Evolutionary conservation across 2,113 vertebrate species (phyloP), one percentile per base, ranked within the genome.

Genomic region (Pandion haliaetus): DNA sequence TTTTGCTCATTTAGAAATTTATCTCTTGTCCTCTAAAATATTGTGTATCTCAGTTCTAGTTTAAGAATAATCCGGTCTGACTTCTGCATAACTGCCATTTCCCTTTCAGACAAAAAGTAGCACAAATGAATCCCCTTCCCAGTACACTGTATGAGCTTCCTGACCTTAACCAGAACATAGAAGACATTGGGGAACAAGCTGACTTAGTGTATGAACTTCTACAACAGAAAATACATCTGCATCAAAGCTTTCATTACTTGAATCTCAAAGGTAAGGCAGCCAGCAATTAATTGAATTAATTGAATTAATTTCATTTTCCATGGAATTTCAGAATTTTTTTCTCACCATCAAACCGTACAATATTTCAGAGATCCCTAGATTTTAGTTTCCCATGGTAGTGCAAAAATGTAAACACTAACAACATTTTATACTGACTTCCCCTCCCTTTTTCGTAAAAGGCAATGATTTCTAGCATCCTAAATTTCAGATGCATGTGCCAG

Each of bases 101-200:
- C 86, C 85, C 85, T 87, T 82, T 62, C 92, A 99, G 99, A 91
- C 97, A 98, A 95, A 78, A 98, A 82, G 96, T 97, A 95, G 95
- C 96, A 20, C 93, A 97, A 55, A 96, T 98, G 38, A 94, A 98
- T 88, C 92, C 96, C 8, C 97, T 98, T 61, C 28, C 79, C 54
- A 98, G 97, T 83, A 73, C n/a, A 3, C 83, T 97, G 1, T 81
- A 98, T 91, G 96, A 96, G 23, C 97, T 98, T 86, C 81, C 98
- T 38, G 96, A 98, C 50, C 89, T 99, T 44, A 97, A 98, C 82
- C 97, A 95, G 73, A 98, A 98, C 25, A 98, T 99, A 47, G 67
- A 98, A 82, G 97, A 98, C 72, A 96, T 98, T 88, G 82, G 63
- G 34, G 87, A 96, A 80, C 98, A 99, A 88, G 97, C 98, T 49